Conservation (phyloP, 2,888 invertebrate species). For the Oligia fasciuncula region DNA sequence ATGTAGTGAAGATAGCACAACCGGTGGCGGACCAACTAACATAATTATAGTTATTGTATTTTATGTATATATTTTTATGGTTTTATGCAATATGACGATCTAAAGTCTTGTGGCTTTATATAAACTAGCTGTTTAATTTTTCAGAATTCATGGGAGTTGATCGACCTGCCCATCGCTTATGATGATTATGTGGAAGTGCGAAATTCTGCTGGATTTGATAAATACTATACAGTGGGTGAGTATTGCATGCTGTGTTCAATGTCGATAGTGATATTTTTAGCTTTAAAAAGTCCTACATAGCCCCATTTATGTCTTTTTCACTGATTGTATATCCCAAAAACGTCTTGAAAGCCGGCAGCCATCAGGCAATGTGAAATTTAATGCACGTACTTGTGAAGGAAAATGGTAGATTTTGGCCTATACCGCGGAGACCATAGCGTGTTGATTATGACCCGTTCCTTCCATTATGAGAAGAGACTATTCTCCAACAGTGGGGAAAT, state of each 20-base stretch:
- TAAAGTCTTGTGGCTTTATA: neutral
- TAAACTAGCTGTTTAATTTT: constrained; percentile 66
- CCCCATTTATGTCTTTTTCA: neutral
- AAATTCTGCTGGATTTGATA: constrained; percentile 91
- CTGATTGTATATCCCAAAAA: constrained; percentile 13
- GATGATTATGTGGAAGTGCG: constrained; percentile 86
- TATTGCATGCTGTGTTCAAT: constrained; percentile 63
- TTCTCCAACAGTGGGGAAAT: neutral
- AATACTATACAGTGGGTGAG: constrained; percentile 88
- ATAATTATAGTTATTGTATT: constrained; percentile 43
- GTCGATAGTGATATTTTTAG: constrained; percentile 2
- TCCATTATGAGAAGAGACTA: neutral
- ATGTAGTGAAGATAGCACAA: constrained; percentile 53
- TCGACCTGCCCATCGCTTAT: constrained; percentile 80
- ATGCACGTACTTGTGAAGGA: neutral
- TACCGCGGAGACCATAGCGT: neutral
- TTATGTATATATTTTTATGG: constrained; percentile 44
- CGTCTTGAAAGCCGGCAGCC: neutral
- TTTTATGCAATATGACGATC: constrained; percentile 25
- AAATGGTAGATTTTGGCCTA: neutral
- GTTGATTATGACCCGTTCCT: neutral
- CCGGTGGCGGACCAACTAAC: constrained; percentile 56
- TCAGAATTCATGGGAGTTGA: constrained; percentile 91
- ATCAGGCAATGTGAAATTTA: neutral
- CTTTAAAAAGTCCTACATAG: neutral